Evolutionary conservation across 35 echinoderm and acorn worm genomes (phyloP).

Genomic region (Amphiura filiformis): DNA sequence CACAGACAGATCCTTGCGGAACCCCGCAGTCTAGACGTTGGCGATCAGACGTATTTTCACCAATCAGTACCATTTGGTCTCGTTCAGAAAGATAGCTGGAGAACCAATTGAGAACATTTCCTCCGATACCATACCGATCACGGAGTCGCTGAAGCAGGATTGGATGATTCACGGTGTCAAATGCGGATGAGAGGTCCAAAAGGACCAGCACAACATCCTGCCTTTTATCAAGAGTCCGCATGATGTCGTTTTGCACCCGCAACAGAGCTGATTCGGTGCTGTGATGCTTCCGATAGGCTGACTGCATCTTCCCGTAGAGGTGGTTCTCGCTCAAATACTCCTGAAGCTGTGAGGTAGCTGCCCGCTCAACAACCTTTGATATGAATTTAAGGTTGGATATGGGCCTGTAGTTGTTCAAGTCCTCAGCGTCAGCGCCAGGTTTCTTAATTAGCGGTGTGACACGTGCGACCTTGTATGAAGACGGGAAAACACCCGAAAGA

Average conservation of each 20-base stretch:
- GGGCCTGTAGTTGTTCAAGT: no score
- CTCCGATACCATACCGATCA: slow-evolving; percentile 11
- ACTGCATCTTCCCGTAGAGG: slow-evolving; percentile 38
- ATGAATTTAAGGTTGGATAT: no score
- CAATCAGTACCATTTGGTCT: not conserved
- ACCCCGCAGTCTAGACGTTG: no score
- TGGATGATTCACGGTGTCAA: slow-evolving; percentile 54
- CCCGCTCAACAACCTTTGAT: slow-evolving; percentile 52
- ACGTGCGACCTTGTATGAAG: slow-evolving; percentile 17
- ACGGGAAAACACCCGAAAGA: slow-evolving; percentile 23
- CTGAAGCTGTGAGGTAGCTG: slow-evolving; percentile 30
- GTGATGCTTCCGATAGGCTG: slow-evolving; percentile 32
- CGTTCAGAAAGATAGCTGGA: not conserved
- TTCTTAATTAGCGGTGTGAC: slow-evolving; percentile 52
- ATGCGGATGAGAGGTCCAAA: slow-evolving; percentile 56
- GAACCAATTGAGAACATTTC: slow-evolving; percentile 22
- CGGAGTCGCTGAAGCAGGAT: slow-evolving; percentile 34
- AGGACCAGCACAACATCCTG: slow-evolving; percentile 18
- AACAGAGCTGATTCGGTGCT: slow-evolving; percentile 53
- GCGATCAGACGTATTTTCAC: no score
- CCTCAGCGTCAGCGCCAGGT: slow-evolving; percentile 23
- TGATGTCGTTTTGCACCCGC: slow-evolving; percentile 35
- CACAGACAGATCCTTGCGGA: no score
- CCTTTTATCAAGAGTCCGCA: slow-evolving; percentile 16
- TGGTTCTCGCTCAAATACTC: slow-evolving; percentile 5